A percentile compares a stretch with the other conserved stretches of the same genome.
Evolutionary conservation across 2,888 invertebrate species (phyloP).

Genomic region (Meliscaeva auricollis): DNA sequence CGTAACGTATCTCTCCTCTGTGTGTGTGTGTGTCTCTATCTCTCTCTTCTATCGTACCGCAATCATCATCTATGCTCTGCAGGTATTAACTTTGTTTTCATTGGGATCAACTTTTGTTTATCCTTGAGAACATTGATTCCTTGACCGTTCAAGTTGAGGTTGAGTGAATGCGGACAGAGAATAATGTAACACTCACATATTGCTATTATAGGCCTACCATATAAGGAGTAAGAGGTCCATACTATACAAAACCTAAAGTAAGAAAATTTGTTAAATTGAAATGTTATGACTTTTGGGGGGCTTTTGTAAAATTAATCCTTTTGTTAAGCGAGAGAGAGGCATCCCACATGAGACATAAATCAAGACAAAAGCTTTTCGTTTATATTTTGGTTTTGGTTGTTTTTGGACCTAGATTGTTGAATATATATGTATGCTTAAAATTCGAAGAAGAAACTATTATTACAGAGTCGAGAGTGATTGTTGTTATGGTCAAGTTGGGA

Average conservation of each 20-base stretch:
- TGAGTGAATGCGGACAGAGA: constrained; percentile 7
- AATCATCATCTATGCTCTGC: neutral
- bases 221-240: neutral
- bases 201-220: neutral
- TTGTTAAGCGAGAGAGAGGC: constrained; percentile 32
- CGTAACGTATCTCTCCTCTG: neutral
- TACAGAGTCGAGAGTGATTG: too few species aligned
- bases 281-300: constrained; percentile 69
- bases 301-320: constrained; percentile 69
- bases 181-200: neutral
- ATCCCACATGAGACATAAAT: constrained; percentile 27
- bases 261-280: constrained; percentile 64
- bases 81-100: constrained; percentile 71
- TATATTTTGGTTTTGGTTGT: neutral
- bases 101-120: constrained; percentile 72
- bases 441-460: too few species aligned
- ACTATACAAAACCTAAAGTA: too few species aligned
- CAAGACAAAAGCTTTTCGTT: constrained; percentile 18
- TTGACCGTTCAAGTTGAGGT: constrained; percentile 52
- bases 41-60: too few species aligned
- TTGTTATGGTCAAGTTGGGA: too few species aligned
- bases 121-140: constrained; percentile 57
- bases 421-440: too few species aligned
- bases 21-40: too few species aligned
- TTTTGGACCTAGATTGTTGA: too few species aligned